Evolutionary conservation across 35 echinoderm and acorn worm species (phyloP).

Genomic region (Stichopus chloronotus): DNA sequence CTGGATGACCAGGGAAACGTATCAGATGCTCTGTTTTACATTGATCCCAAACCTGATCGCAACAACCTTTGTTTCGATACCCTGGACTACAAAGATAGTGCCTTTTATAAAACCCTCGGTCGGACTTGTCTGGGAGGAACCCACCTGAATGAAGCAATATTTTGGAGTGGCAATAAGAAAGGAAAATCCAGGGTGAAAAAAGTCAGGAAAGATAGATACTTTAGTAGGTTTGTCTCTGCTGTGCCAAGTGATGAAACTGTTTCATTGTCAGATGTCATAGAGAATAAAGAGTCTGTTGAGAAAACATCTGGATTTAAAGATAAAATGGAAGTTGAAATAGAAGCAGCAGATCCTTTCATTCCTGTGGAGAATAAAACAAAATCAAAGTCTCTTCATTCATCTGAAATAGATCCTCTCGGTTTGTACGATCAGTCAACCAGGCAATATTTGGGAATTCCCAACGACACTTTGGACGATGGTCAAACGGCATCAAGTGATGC

Average conservation of each 20-base stretch:
- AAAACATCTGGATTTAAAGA: constrained; percentile 1
- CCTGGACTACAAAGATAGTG: constrained; percentile 80
- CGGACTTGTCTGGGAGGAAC: constrained; percentile 75
- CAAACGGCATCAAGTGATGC: not conserved
- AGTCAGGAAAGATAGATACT: constrained; percentile 66
- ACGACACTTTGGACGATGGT: not conserved
- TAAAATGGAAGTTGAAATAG: not conserved
- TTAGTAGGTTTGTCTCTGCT: not conserved
- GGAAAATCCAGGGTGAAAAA: constrained; percentile 64
- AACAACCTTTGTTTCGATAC: constrained; percentile 90
- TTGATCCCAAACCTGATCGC: constrained; percentile 76
- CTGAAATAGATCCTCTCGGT: constrained; percentile 68
- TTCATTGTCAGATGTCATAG: constrained; percentile 9
- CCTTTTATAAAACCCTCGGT: constrained; percentile 79
- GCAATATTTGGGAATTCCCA: constrained; percentile 53
- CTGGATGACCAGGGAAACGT: constrained; percentile 58
- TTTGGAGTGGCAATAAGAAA: constrained; percentile 62
- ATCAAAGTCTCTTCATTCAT: not conserved
- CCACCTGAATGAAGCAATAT: constrained; percentile 27
- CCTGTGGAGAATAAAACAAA: not conserved
- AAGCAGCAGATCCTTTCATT: constrained; percentile 34
- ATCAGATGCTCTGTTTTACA: constrained; percentile 20
- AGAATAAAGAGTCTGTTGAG: not conserved
- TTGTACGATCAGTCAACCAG: constrained; percentile 73
- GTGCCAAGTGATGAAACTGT: not conserved